A percentile compares a stretch with the other conserved stretches of the same genome.
These are phyloP conservation scores for Furcifer pardalis DNA, from an alignment of 2,797 vertebrate genomes.

Conservation along the genomic window DNA sequence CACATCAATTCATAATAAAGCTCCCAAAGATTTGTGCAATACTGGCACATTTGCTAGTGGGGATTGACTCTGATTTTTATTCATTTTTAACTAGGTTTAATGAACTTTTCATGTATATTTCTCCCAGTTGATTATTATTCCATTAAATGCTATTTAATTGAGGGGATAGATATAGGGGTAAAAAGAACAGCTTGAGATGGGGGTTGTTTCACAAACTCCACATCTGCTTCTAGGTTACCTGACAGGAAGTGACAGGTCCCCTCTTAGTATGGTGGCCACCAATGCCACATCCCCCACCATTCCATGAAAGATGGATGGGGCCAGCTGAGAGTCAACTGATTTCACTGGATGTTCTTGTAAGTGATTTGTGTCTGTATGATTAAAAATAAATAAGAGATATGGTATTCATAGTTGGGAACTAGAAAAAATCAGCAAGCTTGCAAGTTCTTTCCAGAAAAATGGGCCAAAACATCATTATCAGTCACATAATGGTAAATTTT, in stretches of 20 bases:
- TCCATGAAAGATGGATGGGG: conserved; percentile 56
- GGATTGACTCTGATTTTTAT: conserved; percentile 78
- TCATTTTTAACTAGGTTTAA: conserved; percentile 81
- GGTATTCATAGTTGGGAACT: conserved; percentile 26
- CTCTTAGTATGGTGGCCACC: conserved; percentile 8
- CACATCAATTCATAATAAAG: conserved; percentile 73
- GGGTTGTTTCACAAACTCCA: conserved; percentile 52
- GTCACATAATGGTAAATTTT: background rate
- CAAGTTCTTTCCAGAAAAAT: conserved; percentile 24
- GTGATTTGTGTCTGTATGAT: conserved; percentile 43
- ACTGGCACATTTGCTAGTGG: conserved; percentile 69
- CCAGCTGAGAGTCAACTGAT: conserved; percentile 51
- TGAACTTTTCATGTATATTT: conserved; percentile 76
- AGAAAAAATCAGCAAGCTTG: conserved; percentile 27
- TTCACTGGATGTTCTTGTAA: conserved; percentile 22
- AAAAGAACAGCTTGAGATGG: conserved; percentile 52
- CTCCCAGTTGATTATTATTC: conserved; percentile 71
- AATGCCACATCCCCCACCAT: background rate
- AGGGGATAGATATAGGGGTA: conserved; percentile 59
- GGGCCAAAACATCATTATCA: background rate
- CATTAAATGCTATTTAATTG: conserved; percentile 69
- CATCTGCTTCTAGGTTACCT: background rate
- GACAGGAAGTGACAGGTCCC: conserved; percentile 36
- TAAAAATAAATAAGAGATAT: conserved; percentile 58
- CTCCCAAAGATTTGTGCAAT: conserved; percentile 65